Conservation (phyloP, 2,113 vertebrate genomes). For the Sebastes fasciatus region DNA sequence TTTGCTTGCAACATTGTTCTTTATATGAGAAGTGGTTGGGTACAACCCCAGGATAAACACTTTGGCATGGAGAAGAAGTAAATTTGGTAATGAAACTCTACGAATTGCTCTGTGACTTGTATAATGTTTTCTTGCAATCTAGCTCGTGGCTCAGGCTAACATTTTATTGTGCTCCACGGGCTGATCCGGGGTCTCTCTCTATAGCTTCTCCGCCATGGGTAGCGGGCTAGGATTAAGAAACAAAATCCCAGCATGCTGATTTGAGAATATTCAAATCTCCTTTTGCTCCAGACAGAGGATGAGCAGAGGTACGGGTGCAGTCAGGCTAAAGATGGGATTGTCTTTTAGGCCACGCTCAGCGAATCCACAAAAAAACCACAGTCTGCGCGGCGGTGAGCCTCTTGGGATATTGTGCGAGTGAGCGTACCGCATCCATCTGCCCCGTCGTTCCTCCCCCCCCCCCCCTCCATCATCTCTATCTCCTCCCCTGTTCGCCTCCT, state of each 20-base stretch:
- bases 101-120: too few relatives aligned
- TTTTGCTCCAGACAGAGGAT: constrained; percentile 64
- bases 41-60: too few relatives aligned
- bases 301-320: constrained; percentile 69
- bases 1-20: too few relatives aligned
- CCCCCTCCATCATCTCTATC: constrained; percentile 5
- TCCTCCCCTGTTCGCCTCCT: constrained; percentile 43
- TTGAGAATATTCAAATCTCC: constrained; percentile 74
- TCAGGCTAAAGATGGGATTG: constrained; percentile 73
- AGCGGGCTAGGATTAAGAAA: constrained; percentile 55
- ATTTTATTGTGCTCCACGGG: constrained; percentile 26
- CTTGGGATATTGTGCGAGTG: constrained; percentile 61
- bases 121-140: too few relatives aligned
- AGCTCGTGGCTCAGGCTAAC: not conserved
- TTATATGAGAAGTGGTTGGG: too few relatives aligned
- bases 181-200: constrained; percentile 9
- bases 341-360: constrained; percentile 65
- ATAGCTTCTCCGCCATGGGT: constrained; percentile 9
- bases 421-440: constrained; percentile 74
- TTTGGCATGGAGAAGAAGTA: too few relatives aligned
- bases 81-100: too few relatives aligned
- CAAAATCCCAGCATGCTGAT: constrained; percentile 67
- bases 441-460: constrained; percentile 32
- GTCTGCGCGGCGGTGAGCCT: constrained; percentile 57
- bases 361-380: constrained; percentile 54